Evolutionary conservation across 2,797 vertebrate species (phyloP), one percentile per base, ranked within the genome.

Genomic region (Mareca strepera): DNA sequence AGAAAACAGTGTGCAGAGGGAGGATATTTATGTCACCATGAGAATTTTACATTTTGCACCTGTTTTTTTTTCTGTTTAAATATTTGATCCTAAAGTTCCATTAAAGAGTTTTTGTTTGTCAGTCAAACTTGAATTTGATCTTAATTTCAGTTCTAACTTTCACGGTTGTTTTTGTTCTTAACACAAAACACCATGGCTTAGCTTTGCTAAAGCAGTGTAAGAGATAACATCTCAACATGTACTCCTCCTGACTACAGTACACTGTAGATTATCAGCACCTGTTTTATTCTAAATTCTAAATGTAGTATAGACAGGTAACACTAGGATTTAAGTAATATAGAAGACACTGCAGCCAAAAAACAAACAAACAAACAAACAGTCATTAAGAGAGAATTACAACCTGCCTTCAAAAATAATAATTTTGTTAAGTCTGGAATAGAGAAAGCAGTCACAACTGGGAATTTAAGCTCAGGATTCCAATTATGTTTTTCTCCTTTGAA

Each of bases 21-120:
- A 81, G 18, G 12, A 81, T 12, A 6, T 35, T 55, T 56, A 79
- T 0, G 0, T 74, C 64, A 64, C 39, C 16, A 66, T 0, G 1
- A 44, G 35, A 86, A 64, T 7, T 64, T 91, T 59, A 52, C 48
- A 79, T 77, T 48, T 35, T 48, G 5, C 37, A 64, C 7, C 22
- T 14, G 35, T 15, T 6, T 86, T 73, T 73, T 74, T 91, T 43
- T 82, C 7, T 62, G 28, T 72, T 86, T 70, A 86, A 74, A 50
- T 37, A 64, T 60, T 60, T 37, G 59, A 75, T 46, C 8, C 11
- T 11, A 26, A 92, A 64, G 31, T 68, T 56, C 28, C 48, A 78
- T 9, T 66, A 56, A 74, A 64, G 31, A n/a, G 16, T 4, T 60
- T 33, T 8, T 66, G 5, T 73, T 82, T 74, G 35, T 50, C 39